These are phyloP conservation scores for Eciton burchellii DNA, from an alignment of 1,140 invertebrate species.

Conservation along the genomic window DNA sequence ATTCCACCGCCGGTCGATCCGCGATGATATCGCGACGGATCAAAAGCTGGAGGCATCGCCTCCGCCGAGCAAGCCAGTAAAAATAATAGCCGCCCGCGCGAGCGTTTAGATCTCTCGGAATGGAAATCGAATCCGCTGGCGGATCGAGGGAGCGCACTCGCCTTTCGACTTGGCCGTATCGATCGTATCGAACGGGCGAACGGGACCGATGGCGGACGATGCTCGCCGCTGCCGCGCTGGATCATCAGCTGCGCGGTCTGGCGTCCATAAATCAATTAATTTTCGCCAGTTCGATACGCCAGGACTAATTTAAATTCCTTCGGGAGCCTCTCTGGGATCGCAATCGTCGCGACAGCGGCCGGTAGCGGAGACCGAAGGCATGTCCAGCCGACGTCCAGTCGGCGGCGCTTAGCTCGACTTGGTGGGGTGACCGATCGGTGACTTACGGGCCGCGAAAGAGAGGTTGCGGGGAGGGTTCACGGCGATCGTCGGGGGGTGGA, in stretches of 20 bases:
- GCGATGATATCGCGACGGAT: not conserved
- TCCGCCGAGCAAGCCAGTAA: not conserved
- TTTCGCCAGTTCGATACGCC: slow-evolving; percentile 83
- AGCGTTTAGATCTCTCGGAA: not conserved
- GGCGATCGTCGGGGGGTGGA: slow-evolving; percentile 45
- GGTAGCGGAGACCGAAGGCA: slow-evolving; percentile 49
- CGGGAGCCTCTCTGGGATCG: slow-evolving; percentile 73
- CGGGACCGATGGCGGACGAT: not conserved
- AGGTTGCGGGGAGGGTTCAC: slow-evolving; percentile 49
- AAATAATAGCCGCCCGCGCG: not conserved
- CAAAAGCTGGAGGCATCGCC: not conserved
- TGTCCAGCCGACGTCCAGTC: slow-evolving; percentile 55
- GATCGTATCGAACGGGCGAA: not conserved
- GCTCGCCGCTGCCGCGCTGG: not conserved
- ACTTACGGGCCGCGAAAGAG: slow-evolving; percentile 61
- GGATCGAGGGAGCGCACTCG: not conserved
- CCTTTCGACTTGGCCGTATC: not conserved
- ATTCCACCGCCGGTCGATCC: not conserved
- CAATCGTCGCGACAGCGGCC: slow-evolving; percentile 72
- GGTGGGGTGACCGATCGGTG: slow-evolving; percentile 68
- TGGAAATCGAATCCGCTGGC: not conserved
- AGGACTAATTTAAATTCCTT: slow-evolving; percentile 84
- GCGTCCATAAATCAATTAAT: slow-evolving; percentile 84
- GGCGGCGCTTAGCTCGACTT: slow-evolving; percentile 25
- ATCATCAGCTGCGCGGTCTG: not conserved